Evolutionary conservation across 1,140 invertebrate genomes (phyloP), one percentile per base, ranked within the genome.

Genomic region (Diploscapter pachys): DNA sequence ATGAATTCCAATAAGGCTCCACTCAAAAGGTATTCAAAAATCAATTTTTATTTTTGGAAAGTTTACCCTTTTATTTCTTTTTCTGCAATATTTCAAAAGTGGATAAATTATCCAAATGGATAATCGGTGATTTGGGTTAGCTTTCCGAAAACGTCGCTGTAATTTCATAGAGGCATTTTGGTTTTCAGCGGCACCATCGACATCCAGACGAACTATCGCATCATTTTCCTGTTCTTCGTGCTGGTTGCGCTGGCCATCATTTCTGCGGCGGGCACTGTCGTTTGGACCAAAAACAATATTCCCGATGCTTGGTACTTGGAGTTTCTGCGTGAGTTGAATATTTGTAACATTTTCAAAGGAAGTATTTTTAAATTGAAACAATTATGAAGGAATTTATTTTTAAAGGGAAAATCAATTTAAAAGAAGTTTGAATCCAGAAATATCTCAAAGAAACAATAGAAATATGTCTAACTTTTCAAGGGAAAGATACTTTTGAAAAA

Each of bases 221-320:
- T 96, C 83, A 87, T 98, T 75, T 91, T 96, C 89, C 88, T 99
- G 64, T 98, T 99, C 88, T 89, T 93, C 73, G 91, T 97, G 71
- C 89, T 99, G 72, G 88, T 99, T 71, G 86, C 92, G 5, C 89
- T 99, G 81, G 95, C 94, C 82, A 88, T 98, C 78, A 87, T 96
- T 52, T 96, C 93, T 83, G 91, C 94, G 3, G 88, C 93, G 73
- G 94, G 92, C 84, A 96, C 93, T 88, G 89, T 92, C 80, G 84
- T 95, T 3, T 97, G 74, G 74, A 63, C 67, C 6, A 11, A 48
- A 51, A 13, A 53, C 11, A 74, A 74, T 57, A 68, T 81, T 49
- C 71, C 72, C 11, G 53, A 83, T 13, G 74, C 81, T 11, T 80
- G 73, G 62, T 80, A 81, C 71, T 66, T 81, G 61, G 73, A 89